Evolutionary conservation across 2,888 invertebrate species (phyloP).

Genomic region (Congeria kusceri): DNA sequence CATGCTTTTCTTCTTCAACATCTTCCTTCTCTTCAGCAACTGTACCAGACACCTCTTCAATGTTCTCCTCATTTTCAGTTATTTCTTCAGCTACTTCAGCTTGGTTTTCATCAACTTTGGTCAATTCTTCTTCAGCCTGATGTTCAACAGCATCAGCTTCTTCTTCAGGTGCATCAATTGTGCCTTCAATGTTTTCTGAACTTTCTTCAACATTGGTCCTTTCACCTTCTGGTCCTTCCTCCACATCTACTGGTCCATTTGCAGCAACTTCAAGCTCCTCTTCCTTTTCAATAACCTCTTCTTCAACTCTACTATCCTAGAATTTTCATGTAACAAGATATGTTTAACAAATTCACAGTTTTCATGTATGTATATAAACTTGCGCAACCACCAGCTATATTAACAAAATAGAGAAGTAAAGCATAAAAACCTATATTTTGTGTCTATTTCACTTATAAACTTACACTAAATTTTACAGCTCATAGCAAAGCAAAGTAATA

Average conservation of each 20-base stretch:
- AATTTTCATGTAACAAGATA: too few species aligned
- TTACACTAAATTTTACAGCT: too few species aligned
- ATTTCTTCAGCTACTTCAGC: conserved; percentile 3
- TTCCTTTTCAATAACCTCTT: conserved; percentile 1
- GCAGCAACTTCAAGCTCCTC: conserved; percentile 14
- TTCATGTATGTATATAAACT: too few species aligned
- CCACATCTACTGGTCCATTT: too few species aligned
- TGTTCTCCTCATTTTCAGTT: too few species aligned
- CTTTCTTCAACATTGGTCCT: conserved; percentile 25
- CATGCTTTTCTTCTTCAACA: conserved; percentile 4
- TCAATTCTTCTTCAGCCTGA: background rate
- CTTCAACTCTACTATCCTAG: background rate
- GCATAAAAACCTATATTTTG: too few species aligned
- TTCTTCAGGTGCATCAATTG: background rate
- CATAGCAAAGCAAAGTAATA: too few species aligned
- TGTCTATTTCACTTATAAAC: too few species aligned
- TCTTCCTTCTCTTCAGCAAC: conserved; percentile 13
- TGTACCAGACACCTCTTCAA: background rate
- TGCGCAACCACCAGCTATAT: too few species aligned
- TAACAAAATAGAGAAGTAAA: too few species aligned
- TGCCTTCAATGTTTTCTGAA: background rate
- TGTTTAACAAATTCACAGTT: too few species aligned
- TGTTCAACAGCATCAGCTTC: conserved; percentile 2
- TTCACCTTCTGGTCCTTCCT: conserved; percentile 14
- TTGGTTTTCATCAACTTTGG: background rate